Evolutionary conservation across 2,113 vertebrate genomes (phyloP).

Genomic region (Catagonus wagneri): DNA sequence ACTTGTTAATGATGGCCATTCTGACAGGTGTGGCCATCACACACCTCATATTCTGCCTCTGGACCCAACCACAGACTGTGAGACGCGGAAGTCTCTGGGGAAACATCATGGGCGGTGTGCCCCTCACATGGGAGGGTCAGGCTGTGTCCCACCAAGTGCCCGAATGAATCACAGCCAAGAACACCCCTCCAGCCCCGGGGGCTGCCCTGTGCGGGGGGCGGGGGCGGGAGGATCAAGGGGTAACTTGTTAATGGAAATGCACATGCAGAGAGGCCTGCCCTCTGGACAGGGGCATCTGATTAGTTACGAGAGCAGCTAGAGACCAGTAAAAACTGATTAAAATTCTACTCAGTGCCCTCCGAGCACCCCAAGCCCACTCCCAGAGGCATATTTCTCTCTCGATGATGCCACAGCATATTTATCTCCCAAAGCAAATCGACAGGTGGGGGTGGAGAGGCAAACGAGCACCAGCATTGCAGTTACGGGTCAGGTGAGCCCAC

Average conservation of each 20-base stretch:
- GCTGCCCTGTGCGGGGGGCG: neutral
- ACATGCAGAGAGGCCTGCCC: slow-evolving; percentile 34
- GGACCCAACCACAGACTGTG: neutral
- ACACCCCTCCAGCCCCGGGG: neutral
- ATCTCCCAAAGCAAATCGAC: slow-evolving; percentile 59
- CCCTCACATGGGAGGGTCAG: neutral
- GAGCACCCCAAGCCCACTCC: neutral
- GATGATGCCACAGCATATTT: slow-evolving; percentile 22
- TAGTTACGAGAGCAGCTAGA: neutral
- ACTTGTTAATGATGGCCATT: no score
- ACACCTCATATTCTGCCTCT: no score
- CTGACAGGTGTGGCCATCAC: no score
- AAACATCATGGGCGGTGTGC: rapidly evolving
- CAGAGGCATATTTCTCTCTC: rapidly evolving
- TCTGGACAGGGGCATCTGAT: slow-evolving; percentile 64
- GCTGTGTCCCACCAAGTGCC: neutral
- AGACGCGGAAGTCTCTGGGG: rapidly evolving
- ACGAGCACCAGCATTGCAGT: slow-evolving; percentile 46
- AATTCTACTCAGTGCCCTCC: slow-evolving; percentile 20
- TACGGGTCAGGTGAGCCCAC: slow-evolving; percentile 49
- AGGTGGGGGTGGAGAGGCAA: neutral
- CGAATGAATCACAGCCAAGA: neutral
- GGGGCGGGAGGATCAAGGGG: slow-evolving; percentile 66
- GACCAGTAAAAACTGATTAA: slow-evolving; percentile 25
- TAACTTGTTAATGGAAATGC: slow-evolving; percentile 26